Base-by-base conservation (phyloP, 2,113 vertebrate genomes). In the Sceloporus tristichus region DNA sequence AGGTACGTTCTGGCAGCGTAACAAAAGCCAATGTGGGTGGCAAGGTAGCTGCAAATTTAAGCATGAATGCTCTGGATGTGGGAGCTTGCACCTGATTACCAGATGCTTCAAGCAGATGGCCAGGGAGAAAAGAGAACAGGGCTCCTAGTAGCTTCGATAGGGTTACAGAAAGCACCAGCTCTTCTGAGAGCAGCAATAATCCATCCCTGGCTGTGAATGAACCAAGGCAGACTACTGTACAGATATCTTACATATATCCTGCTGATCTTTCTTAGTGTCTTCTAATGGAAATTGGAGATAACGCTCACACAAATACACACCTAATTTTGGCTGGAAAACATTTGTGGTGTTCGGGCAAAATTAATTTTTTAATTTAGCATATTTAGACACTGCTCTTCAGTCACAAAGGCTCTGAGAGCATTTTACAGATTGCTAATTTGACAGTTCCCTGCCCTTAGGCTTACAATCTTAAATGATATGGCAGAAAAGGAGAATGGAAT, bases 91-190 rank as follows among this genome's bases (percentile, higher is more conserved):
- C 97, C 97, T 97, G 97, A 97, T 95, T 96, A 96, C 97, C 97
- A 97, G 97, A 97, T 97, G 97, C 97, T 97, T 95, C 95, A 93
- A 97, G 96, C 97, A 97, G 97, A 97, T 97, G 97, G 97, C 97
- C 96, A 90, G 97, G 96, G 97, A 97, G 94, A 94, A 90, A 92
- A 96, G 92, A 95, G 94, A 95, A 96, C 93, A 92, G 89, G 94
- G 95, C 96, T 96, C 96, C 93, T 93, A 93, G 95, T 95, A 95
- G 96, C 95, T 97, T 97, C 96, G 59, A 95, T 96, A 94, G 96
- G 96, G 95, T 94, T 97, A 94, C 91, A 92, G 94, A 95, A 97
- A 96, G 94, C 93, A 97, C 95, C 95, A 96, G 94, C 95, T 95
- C 89, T 95, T 93, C 85, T 84, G 95, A 94, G 95, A 65, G 73